Evolutionary conservation across 1,140 invertebrate genomes (phyloP), one percentile per base, ranked within the genome.

Genomic region (Pseudomyrmex flavicornis): DNA sequence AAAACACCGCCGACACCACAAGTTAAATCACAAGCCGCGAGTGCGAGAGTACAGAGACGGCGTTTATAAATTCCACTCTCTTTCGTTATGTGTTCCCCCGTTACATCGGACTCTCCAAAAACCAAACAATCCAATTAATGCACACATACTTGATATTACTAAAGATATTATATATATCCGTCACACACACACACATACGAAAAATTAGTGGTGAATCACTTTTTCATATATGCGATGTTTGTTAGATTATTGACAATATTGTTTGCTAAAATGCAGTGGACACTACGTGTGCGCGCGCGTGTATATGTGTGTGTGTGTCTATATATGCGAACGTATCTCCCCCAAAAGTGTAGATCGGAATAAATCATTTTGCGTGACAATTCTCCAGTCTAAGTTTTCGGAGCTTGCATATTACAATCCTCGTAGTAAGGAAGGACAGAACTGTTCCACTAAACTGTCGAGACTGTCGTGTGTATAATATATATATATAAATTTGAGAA

Each of bases 1-100:
- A 35, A 58, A 87, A 84, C 52, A 75, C 59, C 63, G 79, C 85
- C 61, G 56, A 87, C 74, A 84, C 82, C 75, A 77, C 72, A 76
- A 77, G 52, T 79, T 74, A 59, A 82, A 82, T 73, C 68, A 61
- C 85, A 72, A 86, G 59, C 46, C 63, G 50, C 48, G 48, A 56
- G 66, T 70, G 76, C 66, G 35, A 12, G 22, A 35, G 35, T 69
- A 79, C 20, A 80, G 15, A 50, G 13, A 35, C 65, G 76, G 20
- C 15, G 54, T 50, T 63, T 59, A 58, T 52, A 13, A 52, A 52
- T 72, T 59, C 52, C 52, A 54, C 20, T 56, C 26, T 79, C 20
- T 70, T 79, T 52, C 50, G 50, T 12, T 13, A 52, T 8, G 35
- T 35, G 5, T n/a, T 15, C 35, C 44, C 20, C 66, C n/a, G 17